Evolutionary conservation across 2,888 invertebrate genomes (phyloP).

Genomic region (Hololepta plana): DNA sequence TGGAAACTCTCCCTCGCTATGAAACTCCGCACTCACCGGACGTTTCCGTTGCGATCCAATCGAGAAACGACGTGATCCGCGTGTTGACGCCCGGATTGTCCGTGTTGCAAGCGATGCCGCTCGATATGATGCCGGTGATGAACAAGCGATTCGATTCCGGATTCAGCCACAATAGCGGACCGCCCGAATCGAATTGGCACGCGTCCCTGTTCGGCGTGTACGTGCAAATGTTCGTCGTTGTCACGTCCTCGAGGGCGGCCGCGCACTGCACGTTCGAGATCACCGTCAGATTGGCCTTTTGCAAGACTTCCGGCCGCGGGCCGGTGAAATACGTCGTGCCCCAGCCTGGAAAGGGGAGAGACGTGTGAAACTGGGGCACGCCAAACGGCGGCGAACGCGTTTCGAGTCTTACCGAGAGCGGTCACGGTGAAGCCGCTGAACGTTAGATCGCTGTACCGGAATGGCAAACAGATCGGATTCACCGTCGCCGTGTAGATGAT

Average conservation of each 20-base stretch:
- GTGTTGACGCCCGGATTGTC: conserved; percentile 33
- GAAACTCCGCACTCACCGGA: conserved; percentile 11
- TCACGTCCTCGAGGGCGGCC: conserved; percentile 5
- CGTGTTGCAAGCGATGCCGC: conserved; percentile 34
- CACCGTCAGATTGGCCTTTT: conserved; percentile 33
- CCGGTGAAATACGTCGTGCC: conserved; percentile 34
- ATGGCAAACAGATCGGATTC: conserved; percentile 46
- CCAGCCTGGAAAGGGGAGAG: conserved; percentile 34
- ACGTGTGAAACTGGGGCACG: conserved; percentile 11
- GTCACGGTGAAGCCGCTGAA: conserved; percentile 26
- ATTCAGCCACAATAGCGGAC: conserved; percentile 36
- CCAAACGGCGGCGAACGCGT: not conserved
- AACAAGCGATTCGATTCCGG: conserved; percentile 21
- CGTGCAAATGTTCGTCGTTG: conserved; percentile 29
- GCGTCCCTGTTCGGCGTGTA: conserved; percentile 33
- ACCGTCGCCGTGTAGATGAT: conserved; percentile 34
- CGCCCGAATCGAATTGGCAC: conserved; percentile 41
- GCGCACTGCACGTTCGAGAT: conserved; percentile 29
- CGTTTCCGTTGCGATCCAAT: conserved; percentile 32
- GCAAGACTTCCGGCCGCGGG: conserved; percentile 28
- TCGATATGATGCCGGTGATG: conserved; percentile 33
- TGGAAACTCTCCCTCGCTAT: too few relatives aligned
- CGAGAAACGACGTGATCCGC: conserved; percentile 30
- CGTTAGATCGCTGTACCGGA: conserved; percentile 25
- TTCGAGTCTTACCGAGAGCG: conserved; percentile 28